Conservation (phyloP, 2,113 vertebrate species). For the Gnathonemus echidnorhynchus region DNA sequence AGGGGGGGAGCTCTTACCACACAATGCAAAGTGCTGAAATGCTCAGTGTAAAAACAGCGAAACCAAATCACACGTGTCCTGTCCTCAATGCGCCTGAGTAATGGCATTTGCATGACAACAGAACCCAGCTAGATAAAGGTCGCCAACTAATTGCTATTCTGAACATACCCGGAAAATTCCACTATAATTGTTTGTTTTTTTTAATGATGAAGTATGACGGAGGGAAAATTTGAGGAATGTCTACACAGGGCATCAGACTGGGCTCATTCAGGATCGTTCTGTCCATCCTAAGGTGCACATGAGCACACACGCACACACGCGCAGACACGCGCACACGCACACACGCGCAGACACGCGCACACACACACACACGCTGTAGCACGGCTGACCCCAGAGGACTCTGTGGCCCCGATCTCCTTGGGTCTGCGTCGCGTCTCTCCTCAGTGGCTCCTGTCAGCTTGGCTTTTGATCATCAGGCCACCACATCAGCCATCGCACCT, state of each 20-base stretch:
- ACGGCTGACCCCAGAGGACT: not conserved
- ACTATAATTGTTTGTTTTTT: not conserved
- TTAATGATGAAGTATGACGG: not conserved
- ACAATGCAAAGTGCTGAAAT: not conserved
- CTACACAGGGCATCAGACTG: not conserved
- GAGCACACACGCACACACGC: not conserved
- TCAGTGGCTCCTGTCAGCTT: not conserved
- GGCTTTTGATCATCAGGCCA: not conserved
- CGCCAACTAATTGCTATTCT: not conserved
- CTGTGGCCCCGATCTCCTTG: not conserved
- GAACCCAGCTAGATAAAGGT: not conserved
- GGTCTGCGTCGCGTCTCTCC: not conserved
- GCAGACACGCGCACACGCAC: not conserved
- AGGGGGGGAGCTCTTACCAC: not conserved
- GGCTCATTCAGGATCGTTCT: not conserved
- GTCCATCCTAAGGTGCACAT: not conserved
- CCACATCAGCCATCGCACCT: not conserved
- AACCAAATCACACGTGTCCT: not conserved
- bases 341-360: not conserved
- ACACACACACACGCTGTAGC: not conserved
- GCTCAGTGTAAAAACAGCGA: not conserved
- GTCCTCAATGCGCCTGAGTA: not conserved
- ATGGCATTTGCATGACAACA: not conserved
- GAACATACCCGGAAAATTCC: not conserved
- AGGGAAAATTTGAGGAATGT: not conserved